These are phyloP conservation scores for Conus betulinus DNA, from an alignment of 1,140 invertebrate species.

Conservation along the genomic window DNA sequence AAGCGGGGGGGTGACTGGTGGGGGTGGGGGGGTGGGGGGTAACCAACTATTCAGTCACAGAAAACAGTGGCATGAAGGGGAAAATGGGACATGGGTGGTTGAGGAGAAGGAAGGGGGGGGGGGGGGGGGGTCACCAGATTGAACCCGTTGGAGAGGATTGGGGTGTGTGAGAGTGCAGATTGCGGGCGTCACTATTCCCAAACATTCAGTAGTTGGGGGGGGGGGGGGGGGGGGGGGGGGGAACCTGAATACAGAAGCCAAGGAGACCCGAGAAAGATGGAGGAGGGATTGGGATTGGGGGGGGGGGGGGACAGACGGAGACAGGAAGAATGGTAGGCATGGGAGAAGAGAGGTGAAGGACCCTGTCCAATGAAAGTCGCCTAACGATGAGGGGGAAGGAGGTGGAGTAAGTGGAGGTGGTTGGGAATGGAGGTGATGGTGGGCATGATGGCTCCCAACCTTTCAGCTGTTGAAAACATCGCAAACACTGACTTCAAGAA, in stretches of 20 bases:
- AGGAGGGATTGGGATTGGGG: neutral
- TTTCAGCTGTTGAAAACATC: too few relatives aligned
- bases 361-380: too few relatives aligned
- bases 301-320: neutral
- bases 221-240: too few relatives aligned
- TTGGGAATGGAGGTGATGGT: too few relatives aligned
- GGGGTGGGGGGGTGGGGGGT: too few relatives aligned
- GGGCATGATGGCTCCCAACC: too few relatives aligned
- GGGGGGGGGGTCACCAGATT: neutral
- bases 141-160: neutral
- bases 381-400: too few relatives aligned
- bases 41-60: too few relatives aligned
- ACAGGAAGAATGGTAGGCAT: neutral
- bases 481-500: too few relatives aligned
- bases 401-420: too few relatives aligned
- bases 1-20: neutral
- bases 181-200: neutral
- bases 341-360: neutral
- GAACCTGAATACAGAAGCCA: neutral
- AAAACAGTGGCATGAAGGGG: neutral
- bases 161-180: neutral
- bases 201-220: too few relatives aligned
- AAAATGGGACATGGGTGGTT: neutral
- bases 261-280: neutral
- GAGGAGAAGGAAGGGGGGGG: neutral